A percentile compares a stretch with the other conserved stretches of the same genome.
These are phyloP conservation scores for Emydocephalus ijimae DNA, from an alignment of 2,113 vertebrate genomes.

Conservation along the genomic window DNA sequence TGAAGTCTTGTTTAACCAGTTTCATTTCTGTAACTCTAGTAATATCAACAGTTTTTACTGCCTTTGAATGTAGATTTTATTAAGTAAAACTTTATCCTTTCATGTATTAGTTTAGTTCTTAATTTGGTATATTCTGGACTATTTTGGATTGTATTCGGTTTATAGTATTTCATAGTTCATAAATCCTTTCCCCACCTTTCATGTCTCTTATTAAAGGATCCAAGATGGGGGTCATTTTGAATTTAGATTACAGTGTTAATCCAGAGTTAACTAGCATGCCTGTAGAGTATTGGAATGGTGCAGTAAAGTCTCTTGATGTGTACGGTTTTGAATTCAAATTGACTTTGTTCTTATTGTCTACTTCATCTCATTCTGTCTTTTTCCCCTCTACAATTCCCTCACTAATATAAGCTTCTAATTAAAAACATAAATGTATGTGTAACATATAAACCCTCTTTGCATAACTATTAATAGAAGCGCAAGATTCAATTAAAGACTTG, in stretches of 20 bases:
- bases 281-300: neutral
- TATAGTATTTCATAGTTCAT: neutral
- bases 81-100: neutral
- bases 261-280: neutral
- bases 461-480: neutral
- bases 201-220: neutral
- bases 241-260: neutral
- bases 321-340: neutral
- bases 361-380: neutral
- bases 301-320: neutral
- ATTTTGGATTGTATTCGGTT: neutral
- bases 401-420: neutral
- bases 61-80: neutral
- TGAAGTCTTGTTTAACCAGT: neutral
- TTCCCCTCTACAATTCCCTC: neutral
- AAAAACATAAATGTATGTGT: neutral
- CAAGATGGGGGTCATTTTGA: neutral
- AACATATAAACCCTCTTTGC: neutral
- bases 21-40: neutral
- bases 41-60: neutral
- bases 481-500: neutral
- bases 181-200: neutral
- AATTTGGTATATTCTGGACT: neutral
- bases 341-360: neutral
- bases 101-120: neutral